Evolutionary conservation across 2,113 vertebrate species (phyloP).

Genomic region (Halichoerus grypus): DNA sequence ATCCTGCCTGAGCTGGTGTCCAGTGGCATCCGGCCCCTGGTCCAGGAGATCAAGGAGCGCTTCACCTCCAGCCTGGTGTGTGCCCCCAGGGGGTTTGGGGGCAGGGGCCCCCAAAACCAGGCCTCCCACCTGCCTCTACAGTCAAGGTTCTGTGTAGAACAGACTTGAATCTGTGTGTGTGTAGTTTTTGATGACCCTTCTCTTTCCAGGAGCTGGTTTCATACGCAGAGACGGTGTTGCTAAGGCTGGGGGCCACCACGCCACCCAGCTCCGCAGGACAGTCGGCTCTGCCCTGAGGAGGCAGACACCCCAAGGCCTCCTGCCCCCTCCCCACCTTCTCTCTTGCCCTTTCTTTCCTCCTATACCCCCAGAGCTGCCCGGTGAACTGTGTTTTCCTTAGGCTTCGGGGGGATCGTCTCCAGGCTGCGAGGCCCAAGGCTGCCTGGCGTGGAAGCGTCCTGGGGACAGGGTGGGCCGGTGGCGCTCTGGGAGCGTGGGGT

Average conservation of each 20-base stretch:
- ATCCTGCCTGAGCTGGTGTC: slow-evolving; percentile 79
- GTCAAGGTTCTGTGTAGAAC: rapidly evolving
- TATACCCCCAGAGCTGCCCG: rapidly evolving
- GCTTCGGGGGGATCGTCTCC: rapidly evolving
- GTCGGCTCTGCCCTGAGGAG: rapidly evolving
- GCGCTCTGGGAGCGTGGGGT: background rate
- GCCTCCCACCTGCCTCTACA: rapidly evolving
- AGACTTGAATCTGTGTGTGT: rapidly evolving
- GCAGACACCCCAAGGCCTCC: rapidly evolving
- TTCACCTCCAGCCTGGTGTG: slow-evolving; percentile 86
- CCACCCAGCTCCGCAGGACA: rapidly evolving
- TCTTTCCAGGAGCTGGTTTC: slow-evolving; percentile 84
- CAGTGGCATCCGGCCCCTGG: slow-evolving; percentile 71
- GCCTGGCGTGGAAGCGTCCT: rapidly evolving
- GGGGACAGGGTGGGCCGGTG: rapidly evolving
- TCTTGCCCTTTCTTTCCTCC: rapidly evolving
- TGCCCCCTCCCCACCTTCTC: rapidly evolving
- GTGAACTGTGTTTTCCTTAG: rapidly evolving
- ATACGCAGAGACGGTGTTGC: slow-evolving; percentile 70
- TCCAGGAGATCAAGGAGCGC: slow-evolving; percentile 80
- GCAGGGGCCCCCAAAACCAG: too few relatives aligned
- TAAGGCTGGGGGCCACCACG: slow-evolving; percentile 57
- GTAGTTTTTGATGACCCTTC: background rate
- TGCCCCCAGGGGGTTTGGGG: too few relatives aligned
- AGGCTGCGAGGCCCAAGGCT: background rate